These are phyloP conservation scores for Tachystola acroxantha DNA, from an alignment of 2,888 invertebrate species.

Conservation along the genomic window DNA sequence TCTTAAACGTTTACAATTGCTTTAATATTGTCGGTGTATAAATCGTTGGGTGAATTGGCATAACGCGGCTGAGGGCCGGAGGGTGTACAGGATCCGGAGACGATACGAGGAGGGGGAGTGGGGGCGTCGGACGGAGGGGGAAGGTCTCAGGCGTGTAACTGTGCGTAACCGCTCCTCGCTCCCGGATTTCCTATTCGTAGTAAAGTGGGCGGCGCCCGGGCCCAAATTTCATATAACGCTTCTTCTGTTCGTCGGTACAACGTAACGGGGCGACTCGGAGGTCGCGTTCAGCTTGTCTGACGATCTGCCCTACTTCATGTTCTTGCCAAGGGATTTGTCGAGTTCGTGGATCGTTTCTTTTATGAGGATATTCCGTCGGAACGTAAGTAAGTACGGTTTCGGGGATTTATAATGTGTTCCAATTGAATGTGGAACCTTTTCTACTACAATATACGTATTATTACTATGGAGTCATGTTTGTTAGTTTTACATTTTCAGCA, in stretches of 20 bases:
- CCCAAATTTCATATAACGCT: constrained; percentile 71
- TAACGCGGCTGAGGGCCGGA: constrained; percentile 59
- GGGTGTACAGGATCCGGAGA: constrained; percentile 44
- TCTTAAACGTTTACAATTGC: constrained; percentile 67
- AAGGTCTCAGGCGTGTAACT: constrained; percentile 72
- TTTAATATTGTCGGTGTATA: constrained; percentile 75
- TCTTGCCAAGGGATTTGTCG: constrained; percentile 75
- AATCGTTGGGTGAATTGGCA: constrained; percentile 72
- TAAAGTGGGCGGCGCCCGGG: constrained; percentile 73
- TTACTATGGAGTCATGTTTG: constrained; percentile 31
- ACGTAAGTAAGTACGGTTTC: constrained; percentile 66
- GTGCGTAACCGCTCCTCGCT: constrained; percentile 75
- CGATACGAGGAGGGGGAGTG: constrained; percentile 24
- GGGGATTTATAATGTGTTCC: constrained; percentile 65
- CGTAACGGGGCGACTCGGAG: constrained; percentile 55
- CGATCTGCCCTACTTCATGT: constrained; percentile 73
- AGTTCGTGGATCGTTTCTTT: constrained; percentile 70
- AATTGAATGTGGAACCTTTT: constrained; percentile 46
- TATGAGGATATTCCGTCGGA: constrained; percentile 63
- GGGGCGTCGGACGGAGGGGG: constrained; percentile 30
- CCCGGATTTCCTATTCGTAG: constrained; percentile 78
- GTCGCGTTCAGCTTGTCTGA: constrained; percentile 69
- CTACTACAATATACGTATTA: constrained; percentile 22
- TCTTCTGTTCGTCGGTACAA: constrained; percentile 67
- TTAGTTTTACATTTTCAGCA: constrained; percentile 22